A percentile compares a stretch with the other conserved stretches of the same genome.
These are phyloP conservation scores for Lithodes maja DNA, from an alignment of 2,888 invertebrate species.

Conservation along the genomic window DNA sequence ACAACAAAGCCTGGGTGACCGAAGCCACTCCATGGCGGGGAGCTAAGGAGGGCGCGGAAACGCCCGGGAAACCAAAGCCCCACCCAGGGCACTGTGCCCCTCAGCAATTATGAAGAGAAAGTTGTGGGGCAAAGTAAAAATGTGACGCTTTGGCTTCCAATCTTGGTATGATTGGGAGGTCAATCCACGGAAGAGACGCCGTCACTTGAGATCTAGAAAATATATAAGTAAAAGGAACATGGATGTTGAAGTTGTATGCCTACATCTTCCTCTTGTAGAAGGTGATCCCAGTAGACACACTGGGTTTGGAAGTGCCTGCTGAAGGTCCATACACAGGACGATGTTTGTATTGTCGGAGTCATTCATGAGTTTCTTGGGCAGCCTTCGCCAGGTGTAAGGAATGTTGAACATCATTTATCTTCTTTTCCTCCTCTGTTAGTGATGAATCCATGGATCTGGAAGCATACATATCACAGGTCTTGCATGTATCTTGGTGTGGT, in stretches of 20 bases:
- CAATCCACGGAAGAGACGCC: too few relatives aligned
- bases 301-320: constrained; percentile 1
- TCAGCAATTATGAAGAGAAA: too few relatives aligned
- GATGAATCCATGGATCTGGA: background rate
- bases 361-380: background rate
- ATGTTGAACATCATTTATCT: background rate
- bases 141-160: too few relatives aligned
- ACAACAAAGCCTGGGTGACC: too few relatives aligned
- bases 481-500: constrained; percentile 8
- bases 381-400: background rate
- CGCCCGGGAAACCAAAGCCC: too few relatives aligned
- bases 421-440: background rate
- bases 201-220: too few relatives aligned
- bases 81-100: too few relatives aligned
- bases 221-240: too few relatives aligned
- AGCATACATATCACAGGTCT: background rate
- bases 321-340: constrained; percentile 15
- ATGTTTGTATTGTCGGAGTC: background rate
- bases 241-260: constrained; percentile 4
- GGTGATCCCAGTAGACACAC: background rate
- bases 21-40: too few relatives aligned
- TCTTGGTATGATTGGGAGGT: too few relatives aligned
- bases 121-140: too few relatives aligned
- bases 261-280: constrained; percentile 9
- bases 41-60: too few relatives aligned